These are phyloP conservation scores for Tachina grossa DNA, from an alignment of 2,888 invertebrate species.

Conservation along the genomic window DNA sequence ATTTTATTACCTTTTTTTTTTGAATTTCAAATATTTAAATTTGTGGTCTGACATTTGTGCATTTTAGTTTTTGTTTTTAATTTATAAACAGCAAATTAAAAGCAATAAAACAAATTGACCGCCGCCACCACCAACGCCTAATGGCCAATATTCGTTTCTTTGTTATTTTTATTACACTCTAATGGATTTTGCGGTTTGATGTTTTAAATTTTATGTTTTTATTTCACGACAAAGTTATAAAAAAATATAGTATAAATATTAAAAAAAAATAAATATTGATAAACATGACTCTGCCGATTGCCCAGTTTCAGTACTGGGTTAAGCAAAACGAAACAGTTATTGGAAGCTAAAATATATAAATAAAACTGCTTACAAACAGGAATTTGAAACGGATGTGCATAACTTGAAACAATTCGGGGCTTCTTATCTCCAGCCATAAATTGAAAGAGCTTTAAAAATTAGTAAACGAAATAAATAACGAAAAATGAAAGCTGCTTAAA, in stretches of 20 bases:
- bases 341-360: background rate
- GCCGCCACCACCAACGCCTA: slow-evolving; percentile 33
- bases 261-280: slow-evolving; percentile 1
- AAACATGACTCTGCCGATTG: background rate
- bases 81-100: slow-evolving; percentile 16
- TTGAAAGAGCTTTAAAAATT: background rate
- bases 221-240: slow-evolving; percentile 54
- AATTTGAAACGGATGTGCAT: too few relatives aligned
- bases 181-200: slow-evolving; percentile 67
- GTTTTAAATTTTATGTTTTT: slow-evolving; percentile 23
- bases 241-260: slow-evolving; percentile 28
- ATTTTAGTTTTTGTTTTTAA: slow-evolving; percentile 6
- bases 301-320: background rate
- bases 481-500: background rate
- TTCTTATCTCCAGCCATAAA: background rate
- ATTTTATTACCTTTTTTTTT: slow-evolving; percentile 40
- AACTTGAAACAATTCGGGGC: too few relatives aligned
- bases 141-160: slow-evolving; percentile 5
- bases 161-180: slow-evolving; percentile 49
- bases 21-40: slow-evolving; percentile 28
- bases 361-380: background rate
- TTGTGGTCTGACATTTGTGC: slow-evolving; percentile 35
- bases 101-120: slow-evolving; percentile 26
- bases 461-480: too few relatives aligned
- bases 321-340: background rate